A percentile compares a stretch with the other conserved stretches of the same genome.
phyloP scores from a whole-genome alignment of 2,797 vertebrate species.

The Pogonophryne albipinna region DNA sequence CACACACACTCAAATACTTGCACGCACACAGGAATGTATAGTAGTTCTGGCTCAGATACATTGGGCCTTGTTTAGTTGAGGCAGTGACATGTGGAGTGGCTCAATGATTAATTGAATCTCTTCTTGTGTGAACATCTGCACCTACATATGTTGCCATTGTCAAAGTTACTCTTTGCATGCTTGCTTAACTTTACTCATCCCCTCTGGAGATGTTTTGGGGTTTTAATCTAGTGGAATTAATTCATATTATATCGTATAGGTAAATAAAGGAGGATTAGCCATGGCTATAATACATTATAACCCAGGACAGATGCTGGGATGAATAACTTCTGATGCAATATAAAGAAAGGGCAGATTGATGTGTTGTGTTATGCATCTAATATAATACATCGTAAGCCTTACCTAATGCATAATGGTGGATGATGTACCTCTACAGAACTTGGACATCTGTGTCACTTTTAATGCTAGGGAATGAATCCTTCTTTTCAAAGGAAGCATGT shows the following conservation, averaged over 20 bases:
- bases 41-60: conserved; percentile 68
- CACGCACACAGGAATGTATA: conserved; percentile 53
- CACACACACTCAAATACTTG: conserved; percentile 40
- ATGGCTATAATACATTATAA: not conserved
- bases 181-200: conserved; percentile 43
- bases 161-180: conserved; percentile 53
- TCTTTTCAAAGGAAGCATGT: not conserved
- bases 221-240: not conserved
- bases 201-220: conserved; percentile 18
- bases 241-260: not conserved
- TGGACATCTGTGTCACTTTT: not conserved
- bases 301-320: conserved; percentile 6
- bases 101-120: conserved; percentile 74
- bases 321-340: conserved; percentile 10
- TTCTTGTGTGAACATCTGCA: conserved; percentile 75
- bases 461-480: not conserved
- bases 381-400: not conserved
- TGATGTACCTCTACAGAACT: not conserved
- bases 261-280: not conserved
- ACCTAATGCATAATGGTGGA: not conserved
- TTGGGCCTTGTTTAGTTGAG: conserved; percentile 64
- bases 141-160: conserved; percentile 69
- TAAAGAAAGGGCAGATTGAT: conserved; percentile 1
- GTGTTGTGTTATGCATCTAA: not conserved
- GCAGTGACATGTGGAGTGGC: conserved; percentile 67